A percentile compares a stretch with the other conserved stretches of the same genome.
Conservation (phyloP, 2,888 invertebrate genomes). For the Cryptocheilus praepositus region DNA sequence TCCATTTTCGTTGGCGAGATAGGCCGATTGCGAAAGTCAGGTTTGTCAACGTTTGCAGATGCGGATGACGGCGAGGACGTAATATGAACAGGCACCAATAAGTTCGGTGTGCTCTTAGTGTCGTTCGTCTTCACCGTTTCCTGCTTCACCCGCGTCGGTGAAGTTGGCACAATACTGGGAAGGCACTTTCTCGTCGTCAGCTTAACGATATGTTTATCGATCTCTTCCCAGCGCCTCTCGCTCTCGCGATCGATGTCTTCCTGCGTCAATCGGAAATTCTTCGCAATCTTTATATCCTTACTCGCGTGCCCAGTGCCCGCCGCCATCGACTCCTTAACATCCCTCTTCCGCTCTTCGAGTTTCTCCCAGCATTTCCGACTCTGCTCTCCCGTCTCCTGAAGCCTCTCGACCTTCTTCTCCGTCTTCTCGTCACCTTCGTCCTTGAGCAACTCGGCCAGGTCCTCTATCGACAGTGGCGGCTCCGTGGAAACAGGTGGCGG, state of each 20-base stretch:
- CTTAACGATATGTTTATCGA: constrained; percentile 65
- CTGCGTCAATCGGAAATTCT: constrained; percentile 24
- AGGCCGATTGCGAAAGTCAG: constrained; percentile 25
- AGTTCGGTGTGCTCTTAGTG: constrained; percentile 19
- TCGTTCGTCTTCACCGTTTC: constrained; percentile 29
- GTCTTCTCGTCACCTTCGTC: constrained; percentile 53
- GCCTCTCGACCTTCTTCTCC: constrained; percentile 25
- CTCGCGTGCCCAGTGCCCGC: neutral
- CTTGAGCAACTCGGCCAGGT: constrained; percentile 66
- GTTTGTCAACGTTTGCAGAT: constrained; percentile 4
- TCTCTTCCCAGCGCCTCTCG: constrained; percentile 59
- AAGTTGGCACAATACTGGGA: constrained; percentile 4
- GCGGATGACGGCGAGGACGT: neutral
- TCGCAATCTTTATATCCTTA: constrained; percentile 37
- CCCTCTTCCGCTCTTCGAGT: constrained; percentile 21
- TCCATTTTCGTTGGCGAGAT: constrained; percentile 42
- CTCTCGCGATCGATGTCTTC: constrained; percentile 53
- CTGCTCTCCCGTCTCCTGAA: constrained; percentile 18
- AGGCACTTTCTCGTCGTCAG: constrained; percentile 42
- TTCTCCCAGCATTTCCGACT: constrained; percentile 16
- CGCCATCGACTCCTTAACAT: constrained; percentile 5
- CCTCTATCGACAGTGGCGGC: constrained; percentile 69
- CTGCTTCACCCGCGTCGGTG: constrained; percentile 7
- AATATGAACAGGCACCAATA: neutral
- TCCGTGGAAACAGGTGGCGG: constrained; percentile 61